Evolutionary conservation across 1,140 invertebrate genomes (phyloP).

Genomic region (Calephelis virginiensis): DNA sequence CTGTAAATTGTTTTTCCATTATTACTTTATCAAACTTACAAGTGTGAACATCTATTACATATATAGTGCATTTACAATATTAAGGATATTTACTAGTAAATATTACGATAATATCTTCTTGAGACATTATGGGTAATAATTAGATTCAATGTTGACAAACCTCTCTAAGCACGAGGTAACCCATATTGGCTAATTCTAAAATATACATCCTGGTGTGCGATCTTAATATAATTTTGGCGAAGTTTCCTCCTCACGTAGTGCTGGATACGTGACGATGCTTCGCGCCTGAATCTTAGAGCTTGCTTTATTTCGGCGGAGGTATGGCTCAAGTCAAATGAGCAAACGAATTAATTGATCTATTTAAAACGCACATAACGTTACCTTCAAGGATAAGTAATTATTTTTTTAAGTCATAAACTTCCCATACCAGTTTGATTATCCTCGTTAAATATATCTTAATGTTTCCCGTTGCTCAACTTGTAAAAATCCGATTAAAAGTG

Average conservation of each 20-base stretch:
- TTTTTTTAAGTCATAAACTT: not conserved
- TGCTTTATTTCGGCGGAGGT: not conserved
- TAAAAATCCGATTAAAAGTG: no score
- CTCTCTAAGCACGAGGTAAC: conserved; percentile 15
- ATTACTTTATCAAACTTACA: no score
- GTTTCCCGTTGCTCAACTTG: no score
- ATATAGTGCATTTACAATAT: no score
- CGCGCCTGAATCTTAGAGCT: conserved; percentile 27
- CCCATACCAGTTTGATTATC: no score
- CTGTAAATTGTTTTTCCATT: no score
- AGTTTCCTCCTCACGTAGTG: conserved; percentile 40
- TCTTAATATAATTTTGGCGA: conserved; percentile 44
- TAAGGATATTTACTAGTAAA: no score
- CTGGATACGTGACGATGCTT: conserved; percentile 47
- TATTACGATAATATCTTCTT: no score
- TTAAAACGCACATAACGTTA: not conserved
- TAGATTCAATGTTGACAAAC: conserved; percentile 11
- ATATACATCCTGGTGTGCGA: conserved; percentile 42
- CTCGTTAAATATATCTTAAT: no score
- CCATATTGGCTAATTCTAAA: conserved; percentile 35
- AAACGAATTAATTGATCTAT: not conserved
- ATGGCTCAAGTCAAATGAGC: not conserved
- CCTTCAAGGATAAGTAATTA: not conserved
- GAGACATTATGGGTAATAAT: conserved; percentile 10
- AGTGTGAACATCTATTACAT: no score